Conservation (phyloP, 2,113 vertebrate genomes). For the Triplophysa rosa region DNA sequence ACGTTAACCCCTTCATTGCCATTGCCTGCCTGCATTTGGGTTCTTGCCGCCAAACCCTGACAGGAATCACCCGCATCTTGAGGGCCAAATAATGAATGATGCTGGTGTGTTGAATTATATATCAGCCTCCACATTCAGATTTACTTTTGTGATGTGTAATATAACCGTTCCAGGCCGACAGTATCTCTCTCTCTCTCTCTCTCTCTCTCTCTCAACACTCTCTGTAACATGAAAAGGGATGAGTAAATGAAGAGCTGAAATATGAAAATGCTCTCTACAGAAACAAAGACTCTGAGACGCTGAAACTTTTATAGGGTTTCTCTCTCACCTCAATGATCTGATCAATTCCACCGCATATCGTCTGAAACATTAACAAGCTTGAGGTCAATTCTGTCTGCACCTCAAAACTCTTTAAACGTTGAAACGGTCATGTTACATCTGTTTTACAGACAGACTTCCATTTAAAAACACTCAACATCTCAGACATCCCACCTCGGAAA, state of each 20-base stretch:
- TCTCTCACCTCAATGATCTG: not conserved
- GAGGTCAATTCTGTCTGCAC: not conserved
- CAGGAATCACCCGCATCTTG: constrained; percentile 28
- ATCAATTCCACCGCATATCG: not conserved
- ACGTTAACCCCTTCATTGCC: no score
- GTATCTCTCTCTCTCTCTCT: constrained; percentile 2
- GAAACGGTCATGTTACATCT: not conserved
- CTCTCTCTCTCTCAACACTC: not conserved
- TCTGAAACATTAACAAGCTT: not conserved
- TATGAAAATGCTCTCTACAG: constrained; percentile 26
- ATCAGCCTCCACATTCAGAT: constrained; percentile 16
- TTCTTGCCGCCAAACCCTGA: no score
- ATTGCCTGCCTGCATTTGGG: no score
- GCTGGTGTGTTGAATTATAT: constrained; percentile 4
- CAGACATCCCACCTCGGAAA: no score
- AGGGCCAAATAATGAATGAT: constrained; percentile 22
- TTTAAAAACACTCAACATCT: no score
- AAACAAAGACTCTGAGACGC: constrained; percentile 23
- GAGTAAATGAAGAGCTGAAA: constrained; percentile 22
- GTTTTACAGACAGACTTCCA: not conserved
- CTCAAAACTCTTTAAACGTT: not conserved
- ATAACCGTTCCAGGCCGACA: not conserved
- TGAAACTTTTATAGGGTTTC: constrained; percentile 12
- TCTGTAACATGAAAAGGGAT: constrained; percentile 13
- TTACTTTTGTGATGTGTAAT: constrained; percentile 30